A percentile compares a stretch with the other conserved stretches of the same genome.
Evolutionary conservation across 2,888 invertebrate genomes (phyloP).

Genomic region (Brenthis daphne): DNA sequence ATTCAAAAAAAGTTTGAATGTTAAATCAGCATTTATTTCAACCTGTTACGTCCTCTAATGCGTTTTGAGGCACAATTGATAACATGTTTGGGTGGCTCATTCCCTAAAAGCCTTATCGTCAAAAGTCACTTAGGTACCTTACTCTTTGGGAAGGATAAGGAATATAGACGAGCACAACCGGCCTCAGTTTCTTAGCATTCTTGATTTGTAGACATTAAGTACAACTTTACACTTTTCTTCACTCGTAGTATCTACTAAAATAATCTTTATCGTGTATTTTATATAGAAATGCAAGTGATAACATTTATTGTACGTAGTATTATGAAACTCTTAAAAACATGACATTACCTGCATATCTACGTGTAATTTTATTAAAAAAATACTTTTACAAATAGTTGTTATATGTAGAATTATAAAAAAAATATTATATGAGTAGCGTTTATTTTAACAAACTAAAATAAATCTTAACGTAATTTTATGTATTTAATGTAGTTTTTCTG

Average conservation of each 20-base stretch:
- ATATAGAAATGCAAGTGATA: not conserved
- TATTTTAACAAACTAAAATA: not conserved
- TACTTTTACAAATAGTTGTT: too few relatives aligned
- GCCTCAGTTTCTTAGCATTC: conserved; percentile 17
- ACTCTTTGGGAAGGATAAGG: conserved; percentile 36
- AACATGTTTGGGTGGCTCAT: conserved; percentile 72
- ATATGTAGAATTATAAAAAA: too few relatives aligned
- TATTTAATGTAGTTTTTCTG: not conserved
- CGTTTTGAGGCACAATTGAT: conserved; percentile 64
- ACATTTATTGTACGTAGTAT: not conserved
- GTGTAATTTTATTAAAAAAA: too few relatives aligned
- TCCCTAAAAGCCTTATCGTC: conserved; percentile 62
- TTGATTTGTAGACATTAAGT: conserved; percentile 23
- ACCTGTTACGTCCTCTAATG: conserved; percentile 66
- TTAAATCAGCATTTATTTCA: conserved; percentile 68
- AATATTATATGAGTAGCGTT: too few relatives aligned
- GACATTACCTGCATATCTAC: too few relatives aligned
- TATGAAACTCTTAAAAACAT: too few relatives aligned
- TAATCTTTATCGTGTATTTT: conserved; percentile 14
- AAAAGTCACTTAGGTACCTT: conserved; percentile 45
- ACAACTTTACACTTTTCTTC: not conserved
- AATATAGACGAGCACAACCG: conserved; percentile 27
- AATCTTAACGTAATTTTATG: not conserved
- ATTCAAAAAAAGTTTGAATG: conserved; percentile 62
- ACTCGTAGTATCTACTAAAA: not conserved